Conservation (phyloP, 35 echinoderm and acorn worm genomes). For the Lytechinus variegatus region DNA sequence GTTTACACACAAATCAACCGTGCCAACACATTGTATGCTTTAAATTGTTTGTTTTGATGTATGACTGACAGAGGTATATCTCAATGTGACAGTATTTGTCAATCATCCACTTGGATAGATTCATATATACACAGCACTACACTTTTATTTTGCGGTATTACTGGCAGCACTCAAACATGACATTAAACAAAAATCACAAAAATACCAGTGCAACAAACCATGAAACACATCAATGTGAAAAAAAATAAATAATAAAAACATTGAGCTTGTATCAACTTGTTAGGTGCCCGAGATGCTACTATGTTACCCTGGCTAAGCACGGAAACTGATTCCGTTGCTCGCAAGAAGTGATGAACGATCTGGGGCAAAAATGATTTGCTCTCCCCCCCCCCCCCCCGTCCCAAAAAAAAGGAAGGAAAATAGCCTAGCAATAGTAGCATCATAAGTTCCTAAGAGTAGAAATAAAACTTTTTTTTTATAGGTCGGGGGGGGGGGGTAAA, state of each 20-base stretch:
- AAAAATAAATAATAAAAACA: neutral
- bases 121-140: neutral
- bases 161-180: neutral
- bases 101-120: neutral
- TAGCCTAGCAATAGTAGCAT: too few relatives aligned
- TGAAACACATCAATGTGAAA: neutral
- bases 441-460: too few relatives aligned
- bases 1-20: slow-evolving; percentile 4
- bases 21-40: neutral
- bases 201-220: neutral
- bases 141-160: neutral
- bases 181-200: neutral
- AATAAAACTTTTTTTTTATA: too few relatives aligned
- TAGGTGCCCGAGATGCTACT: too few relatives aligned
- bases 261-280: too few relatives aligned
- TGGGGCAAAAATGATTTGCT: too few relatives aligned
- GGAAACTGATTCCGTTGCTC: too few relatives aligned
- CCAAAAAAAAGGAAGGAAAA: too few relatives aligned
- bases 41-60: neutral
- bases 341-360: too few relatives aligned
- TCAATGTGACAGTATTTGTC: neutral
- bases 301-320: too few relatives aligned
- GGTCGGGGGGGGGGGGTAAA: too few relatives aligned
- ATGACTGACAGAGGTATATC: neutral
- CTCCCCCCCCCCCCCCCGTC: too few relatives aligned